Conservation (phyloP, 2,797 vertebrate genomes). For the Diglossa cyanea region DNA sequence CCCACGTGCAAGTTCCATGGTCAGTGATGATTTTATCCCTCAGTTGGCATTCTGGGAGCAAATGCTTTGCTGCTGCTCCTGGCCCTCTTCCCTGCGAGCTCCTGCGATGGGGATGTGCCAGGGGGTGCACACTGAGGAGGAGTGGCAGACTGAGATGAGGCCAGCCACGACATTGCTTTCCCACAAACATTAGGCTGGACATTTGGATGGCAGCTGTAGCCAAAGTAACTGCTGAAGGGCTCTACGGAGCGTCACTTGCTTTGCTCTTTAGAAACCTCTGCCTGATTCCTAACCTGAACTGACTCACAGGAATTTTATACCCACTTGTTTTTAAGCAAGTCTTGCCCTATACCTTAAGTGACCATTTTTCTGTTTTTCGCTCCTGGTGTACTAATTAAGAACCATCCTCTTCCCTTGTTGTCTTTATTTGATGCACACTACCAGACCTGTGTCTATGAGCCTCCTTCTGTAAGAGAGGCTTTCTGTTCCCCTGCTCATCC, state of each 20-base stretch:
- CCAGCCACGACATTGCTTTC: background rate
- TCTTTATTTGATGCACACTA: background rate
- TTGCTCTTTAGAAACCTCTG: background rate
- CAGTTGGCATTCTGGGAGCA: fast-evolving
- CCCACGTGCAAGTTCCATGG: fast-evolving
- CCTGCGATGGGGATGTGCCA: fast-evolving
- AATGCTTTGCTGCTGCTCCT: background rate
- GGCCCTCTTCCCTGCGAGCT: fast-evolving
- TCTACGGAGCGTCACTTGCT: background rate
- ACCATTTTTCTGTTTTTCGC: background rate
- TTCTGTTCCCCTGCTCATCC: background rate
- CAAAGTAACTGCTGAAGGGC: background rate
- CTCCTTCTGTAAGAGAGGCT: background rate
- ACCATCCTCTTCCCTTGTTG: background rate
- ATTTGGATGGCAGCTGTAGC: background rate
- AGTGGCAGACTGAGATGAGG: background rate
- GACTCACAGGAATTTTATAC: background rate
- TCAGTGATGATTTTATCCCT: background rate
- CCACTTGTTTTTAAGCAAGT: background rate
- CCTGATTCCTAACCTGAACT: background rate
- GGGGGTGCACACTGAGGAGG: background rate
- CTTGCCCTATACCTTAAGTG: background rate
- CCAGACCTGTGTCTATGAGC: background rate
- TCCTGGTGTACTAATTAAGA: background rate
- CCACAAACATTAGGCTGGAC: background rate